Evolutionary conservation across 2,888 invertebrate genomes (phyloP).

Genomic region (Lithodes maja): DNA sequence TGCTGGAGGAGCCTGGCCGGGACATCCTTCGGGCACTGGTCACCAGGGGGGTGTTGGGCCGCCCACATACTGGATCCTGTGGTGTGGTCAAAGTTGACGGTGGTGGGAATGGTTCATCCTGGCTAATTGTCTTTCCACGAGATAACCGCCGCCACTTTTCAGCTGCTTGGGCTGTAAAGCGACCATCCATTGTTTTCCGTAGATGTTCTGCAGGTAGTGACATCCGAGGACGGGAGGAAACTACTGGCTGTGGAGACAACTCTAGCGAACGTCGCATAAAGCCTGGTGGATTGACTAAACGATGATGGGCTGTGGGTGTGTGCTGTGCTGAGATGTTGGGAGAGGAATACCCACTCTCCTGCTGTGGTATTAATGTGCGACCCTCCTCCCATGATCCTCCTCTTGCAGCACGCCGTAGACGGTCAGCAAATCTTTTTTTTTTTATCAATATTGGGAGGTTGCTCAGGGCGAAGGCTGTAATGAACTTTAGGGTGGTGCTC

Average conservation of each 20-base stretch:
- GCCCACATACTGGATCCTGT: constrained; percentile 28
- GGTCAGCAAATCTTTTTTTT: constrained; percentile 62
- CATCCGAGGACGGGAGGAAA: constrained; percentile 63
- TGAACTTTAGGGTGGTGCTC: constrained; percentile 67
- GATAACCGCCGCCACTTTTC: constrained; percentile 61
- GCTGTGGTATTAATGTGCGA: constrained; percentile 59
- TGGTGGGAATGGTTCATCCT: constrained; percentile 66
- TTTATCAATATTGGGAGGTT: constrained; percentile 55
- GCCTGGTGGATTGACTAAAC: constrained; percentile 61
- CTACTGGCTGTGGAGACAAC: constrained; percentile 55
- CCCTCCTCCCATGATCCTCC: constrained; percentile 69
- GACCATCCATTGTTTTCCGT: constrained; percentile 63
- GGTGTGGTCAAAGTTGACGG: constrained; percentile 41
- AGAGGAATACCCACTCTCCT: constrained; percentile 69
- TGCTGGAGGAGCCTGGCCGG: constrained; percentile 66
- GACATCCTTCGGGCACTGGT: constrained; percentile 61
- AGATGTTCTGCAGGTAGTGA: constrained; percentile 68
- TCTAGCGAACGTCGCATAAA: constrained; percentile 63
- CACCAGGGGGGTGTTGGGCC: constrained; percentile 48
- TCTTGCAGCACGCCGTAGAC: constrained; percentile 55
- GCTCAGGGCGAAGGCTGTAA: constrained; percentile 61
- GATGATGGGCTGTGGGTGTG: constrained; percentile 67
- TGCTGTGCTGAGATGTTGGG: constrained; percentile 68
- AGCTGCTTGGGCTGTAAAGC: constrained; percentile 64
- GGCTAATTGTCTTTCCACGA: constrained; percentile 67